phyloP scores from a whole-genome alignment of 2,113 vertebrate genomes.

The Tachycineta bicolor region DNA sequence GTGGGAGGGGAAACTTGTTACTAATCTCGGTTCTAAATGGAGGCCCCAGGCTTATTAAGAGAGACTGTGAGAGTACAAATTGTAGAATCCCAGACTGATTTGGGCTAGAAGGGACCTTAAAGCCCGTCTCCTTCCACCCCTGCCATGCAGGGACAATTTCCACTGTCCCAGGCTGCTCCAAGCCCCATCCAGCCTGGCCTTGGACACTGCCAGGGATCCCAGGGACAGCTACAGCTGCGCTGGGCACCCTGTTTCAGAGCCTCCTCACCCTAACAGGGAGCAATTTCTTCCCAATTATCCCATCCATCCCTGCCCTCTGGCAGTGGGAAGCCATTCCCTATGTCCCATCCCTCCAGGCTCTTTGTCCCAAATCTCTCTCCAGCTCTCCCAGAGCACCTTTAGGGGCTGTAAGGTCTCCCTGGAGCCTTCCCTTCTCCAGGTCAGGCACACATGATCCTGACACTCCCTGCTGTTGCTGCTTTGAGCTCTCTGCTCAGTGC shows the following conservation, averaged over 20 bases:
- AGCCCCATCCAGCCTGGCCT: not conserved
- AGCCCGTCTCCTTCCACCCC: not conserved
- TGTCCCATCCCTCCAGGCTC: not conserved
- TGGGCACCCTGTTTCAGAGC: not conserved
- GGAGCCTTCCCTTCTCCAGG: not conserved
- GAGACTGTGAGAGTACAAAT: not conserved
- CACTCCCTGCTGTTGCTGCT: not conserved
- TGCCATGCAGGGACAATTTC: not conserved
- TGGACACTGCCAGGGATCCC: not conserved
- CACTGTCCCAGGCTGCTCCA: fast-evolving
- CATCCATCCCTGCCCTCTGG: not conserved
- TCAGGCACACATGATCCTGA: not conserved
- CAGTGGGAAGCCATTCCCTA: not conserved
- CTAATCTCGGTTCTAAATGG: not conserved
- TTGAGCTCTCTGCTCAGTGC: not conserved
- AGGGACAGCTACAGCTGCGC: not conserved
- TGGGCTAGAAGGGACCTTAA: not conserved
- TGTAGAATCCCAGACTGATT: not conserved
- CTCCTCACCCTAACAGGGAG: fast-evolving
- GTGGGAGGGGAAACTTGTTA: not conserved
- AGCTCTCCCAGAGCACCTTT: not conserved
- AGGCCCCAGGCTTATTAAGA: not conserved
- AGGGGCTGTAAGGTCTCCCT: not conserved
- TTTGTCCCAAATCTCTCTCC: fast-evolving
- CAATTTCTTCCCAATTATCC: not conserved